These are phyloP conservation scores for Drosophila rellima DNA, from an alignment of 2,888 invertebrate genomes.

Conservation along the genomic window DNA sequence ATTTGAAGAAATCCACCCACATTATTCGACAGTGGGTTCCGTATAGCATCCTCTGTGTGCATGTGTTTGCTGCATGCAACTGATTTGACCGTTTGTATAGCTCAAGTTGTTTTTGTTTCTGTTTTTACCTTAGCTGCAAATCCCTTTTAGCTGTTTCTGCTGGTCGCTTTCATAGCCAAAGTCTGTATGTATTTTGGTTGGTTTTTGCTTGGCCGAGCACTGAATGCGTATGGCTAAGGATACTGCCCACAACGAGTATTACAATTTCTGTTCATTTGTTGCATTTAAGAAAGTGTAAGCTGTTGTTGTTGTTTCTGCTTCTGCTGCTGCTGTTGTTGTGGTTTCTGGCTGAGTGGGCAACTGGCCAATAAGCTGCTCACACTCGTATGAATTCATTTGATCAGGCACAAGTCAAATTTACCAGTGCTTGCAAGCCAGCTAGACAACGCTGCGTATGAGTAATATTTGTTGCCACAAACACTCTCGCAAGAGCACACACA, in stretches of 20 bases:
- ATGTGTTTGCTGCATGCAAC: conserved; percentile 3
- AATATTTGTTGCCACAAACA: conserved; percentile 19
- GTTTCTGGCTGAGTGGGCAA: conserved; percentile 10
- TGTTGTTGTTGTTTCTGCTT: conserved; percentile 10
- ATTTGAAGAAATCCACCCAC: background rate
- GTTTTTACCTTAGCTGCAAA: conserved; percentile 15
- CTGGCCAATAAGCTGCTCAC: conserved; percentile 31
- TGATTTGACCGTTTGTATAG: background rate
- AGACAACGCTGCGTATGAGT: conserved; percentile 24
- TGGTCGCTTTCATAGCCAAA: conserved; percentile 7
- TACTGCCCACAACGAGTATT: conserved; percentile 34
- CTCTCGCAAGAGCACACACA: background rate
- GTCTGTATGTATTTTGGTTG: conserved; percentile 16
- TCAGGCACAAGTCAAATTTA: conserved; percentile 17
- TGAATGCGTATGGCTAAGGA: conserved; percentile 26
- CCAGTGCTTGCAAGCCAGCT: background rate
- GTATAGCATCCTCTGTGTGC: background rate
- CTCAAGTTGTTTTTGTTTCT: conserved; percentile 16
- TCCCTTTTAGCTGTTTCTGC: conserved; percentile 27
- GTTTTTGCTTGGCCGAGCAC: conserved; percentile 29
- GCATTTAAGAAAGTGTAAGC: conserved; percentile 35
- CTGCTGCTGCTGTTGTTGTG: conserved; percentile 9
- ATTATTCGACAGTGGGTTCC: background rate
- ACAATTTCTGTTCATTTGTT: conserved; percentile 37
- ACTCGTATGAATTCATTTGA: conserved; percentile 25